Conservation (phyloP, 37 sponge, comb jelly and placozoan species). For the Halichondria panicea region DNA sequence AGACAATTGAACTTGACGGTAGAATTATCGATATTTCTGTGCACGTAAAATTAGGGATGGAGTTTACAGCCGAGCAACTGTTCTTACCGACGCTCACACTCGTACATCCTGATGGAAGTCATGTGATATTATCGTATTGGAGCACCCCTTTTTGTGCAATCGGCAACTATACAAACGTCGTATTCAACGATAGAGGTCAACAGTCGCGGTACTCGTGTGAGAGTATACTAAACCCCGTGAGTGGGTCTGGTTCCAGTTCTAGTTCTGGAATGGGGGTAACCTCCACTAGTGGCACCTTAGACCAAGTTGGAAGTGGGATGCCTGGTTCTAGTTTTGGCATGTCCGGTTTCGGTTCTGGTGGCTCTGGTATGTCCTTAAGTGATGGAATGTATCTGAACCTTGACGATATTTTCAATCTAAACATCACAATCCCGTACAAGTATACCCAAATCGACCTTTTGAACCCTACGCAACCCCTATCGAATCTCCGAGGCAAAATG, state of each 20-base stretch:
- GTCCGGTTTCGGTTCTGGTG: slow-evolving; percentile 10
- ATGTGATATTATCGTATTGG: slow-evolving; percentile 49
- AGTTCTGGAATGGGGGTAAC: slow-evolving; percentile 15
- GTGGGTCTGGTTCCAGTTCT: slow-evolving; percentile 7
- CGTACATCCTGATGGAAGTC: slow-evolving; percentile 84
- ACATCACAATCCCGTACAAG: slow-evolving; percentile 64
- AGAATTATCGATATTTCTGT: slow-evolving; percentile 67
- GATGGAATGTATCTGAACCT: background rate
- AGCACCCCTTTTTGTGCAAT: slow-evolving; percentile 56
- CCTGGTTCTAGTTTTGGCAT: slow-evolving; percentile 13
- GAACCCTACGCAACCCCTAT: slow-evolving; percentile 48
- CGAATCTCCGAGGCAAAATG: slow-evolving; percentile 54
- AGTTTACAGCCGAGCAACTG: slow-evolving; percentile 36
- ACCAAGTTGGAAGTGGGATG: background rate
- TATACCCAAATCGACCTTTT: slow-evolving; percentile 55
- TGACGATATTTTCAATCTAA: slow-evolving; percentile 31
- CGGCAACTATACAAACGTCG: slow-evolving; percentile 81
- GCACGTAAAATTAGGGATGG: slow-evolving; percentile 59
- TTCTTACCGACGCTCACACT: slow-evolving; percentile 74
- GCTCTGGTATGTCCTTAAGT: background rate
- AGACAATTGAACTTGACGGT: slow-evolving; percentile 61
- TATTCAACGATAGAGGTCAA: slow-evolving; percentile 73
- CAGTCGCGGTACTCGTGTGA: slow-evolving; percentile 32
- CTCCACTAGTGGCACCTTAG: background rate
- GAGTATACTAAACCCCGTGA: background rate